Base-by-base conservation (phyloP, 2,888 invertebrate genomes). In the Ceraclea dissimilis region DNA sequence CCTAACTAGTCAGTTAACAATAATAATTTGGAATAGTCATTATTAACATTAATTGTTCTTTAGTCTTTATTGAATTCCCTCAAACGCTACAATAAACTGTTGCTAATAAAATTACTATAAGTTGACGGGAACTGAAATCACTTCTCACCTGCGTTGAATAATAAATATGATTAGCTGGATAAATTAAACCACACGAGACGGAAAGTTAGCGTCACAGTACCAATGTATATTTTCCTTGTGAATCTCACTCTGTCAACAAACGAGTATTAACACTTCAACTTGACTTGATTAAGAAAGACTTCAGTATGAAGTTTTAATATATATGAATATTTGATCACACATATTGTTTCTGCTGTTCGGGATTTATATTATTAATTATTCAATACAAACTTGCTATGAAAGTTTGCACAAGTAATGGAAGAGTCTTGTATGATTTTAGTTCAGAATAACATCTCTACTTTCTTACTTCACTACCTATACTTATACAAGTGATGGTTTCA, bases 241-340 rank as follows among this genome's bases (percentile, higher is more conserved):
- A 39, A 39, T 8, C 13, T 39, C 39, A 39, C 13, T 53, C 51
- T 48, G 51, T 59, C 59, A 44, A 39, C 52, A n/a, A n/a, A n/a
- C n/a, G n/a, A n/a, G 47, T 17, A 51, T 58, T 47, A 54, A 33
- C 56, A 51, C 56, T 21, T 56, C 51, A 53, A 52, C 31, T 49
- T 52, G 39, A 39, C 39, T 49, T 52, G 39, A 39, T 13, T 5
- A 50, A 19, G 47, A 20, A 51, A 51, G 54, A 54, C 53, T 50
- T 26, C 57, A 34, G 54, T 26, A 26, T 48, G 46, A 57, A 60
- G 58, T 58, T 58, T 54, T 54, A 58, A 58, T 58, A 60, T 60
- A 60, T 33, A 53, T 49, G 26, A 57, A 57, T 57, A 31, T 20
- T 56, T 56, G 52, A 56, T 39, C 16, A 48, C 18, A 2, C 17